Base-by-base conservation (phyloP, 1,140 invertebrate species). In the Oryzaephilus surinamensis region DNA sequence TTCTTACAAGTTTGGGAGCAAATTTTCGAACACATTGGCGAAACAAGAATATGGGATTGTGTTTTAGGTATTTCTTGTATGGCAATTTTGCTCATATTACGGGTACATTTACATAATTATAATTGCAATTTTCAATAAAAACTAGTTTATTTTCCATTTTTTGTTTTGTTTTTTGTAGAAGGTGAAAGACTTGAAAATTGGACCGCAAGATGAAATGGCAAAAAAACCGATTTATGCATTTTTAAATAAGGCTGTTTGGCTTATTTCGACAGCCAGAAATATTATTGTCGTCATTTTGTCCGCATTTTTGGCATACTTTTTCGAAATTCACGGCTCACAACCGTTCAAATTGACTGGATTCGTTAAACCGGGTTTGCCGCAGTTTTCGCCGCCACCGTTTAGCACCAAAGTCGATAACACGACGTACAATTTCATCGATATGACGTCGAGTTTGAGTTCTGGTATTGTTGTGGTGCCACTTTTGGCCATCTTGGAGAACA, bases 391-490 rank as follows among this genome's bases (percentile, higher is more conserved):
- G 24, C 81, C 80, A 6, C 76, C 76, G 11, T 84, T 84, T 55
- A 64, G 68, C 11, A 64, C 72, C 2, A 63, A 63, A 7, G 62
- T 72, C 3, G 72, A 69, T n/a, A 81, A 82, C 51, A 66, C 71
- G 41, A 83, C 76, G 0, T 77, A 77, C 56, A 66, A 57, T 14
- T 81, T 85, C 53, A 51, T 73, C 15, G 73, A 83, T 38, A 76
- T 84, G 67, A 64, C 77, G 1, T 72, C 74, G 3, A 67, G 70
- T 4, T 62, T 86, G 27, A 77, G 80, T 8, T 78, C 80, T 4
- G 82, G 79, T n/a, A 73, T 85, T 42, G 65, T 84, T 36, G 76
- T 88, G n/a, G 70, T 88, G 27, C 82, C 84, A 7, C 54, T 89
- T 16, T 61, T 89, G 14, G 79, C 81, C 18, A 74, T 88, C n/a